phyloP scores from a whole-genome alignment of 2,888 invertebrate species.

The Helleia helle region DNA sequence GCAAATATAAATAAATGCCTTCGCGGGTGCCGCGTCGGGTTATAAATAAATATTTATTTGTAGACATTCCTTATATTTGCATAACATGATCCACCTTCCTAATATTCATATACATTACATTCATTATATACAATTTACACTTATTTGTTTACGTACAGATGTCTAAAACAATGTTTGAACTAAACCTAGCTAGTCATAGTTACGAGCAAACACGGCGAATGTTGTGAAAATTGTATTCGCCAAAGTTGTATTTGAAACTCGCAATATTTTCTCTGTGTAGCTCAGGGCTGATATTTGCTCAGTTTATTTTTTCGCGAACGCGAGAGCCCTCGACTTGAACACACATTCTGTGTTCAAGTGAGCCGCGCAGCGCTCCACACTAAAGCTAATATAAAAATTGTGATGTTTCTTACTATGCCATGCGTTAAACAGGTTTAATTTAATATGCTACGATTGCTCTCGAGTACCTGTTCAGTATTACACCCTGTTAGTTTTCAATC shows the following conservation, averaged over 20 bases:
- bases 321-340: slow-evolving; percentile 51
- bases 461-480: slow-evolving; percentile 9
- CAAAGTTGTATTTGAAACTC: slow-evolving; percentile 37
- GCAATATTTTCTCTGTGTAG: slow-evolving; percentile 44
- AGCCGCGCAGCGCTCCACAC: slow-evolving; percentile 35
- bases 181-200: too few species aligned
- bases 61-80: too few species aligned
- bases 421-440: slow-evolving; percentile 25
- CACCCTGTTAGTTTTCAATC: slow-evolving; percentile 13
- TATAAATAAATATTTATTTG: too few species aligned
- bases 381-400: slow-evolving; percentile 50
- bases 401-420: slow-evolving; percentile 39
- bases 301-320: slow-evolving; percentile 57
- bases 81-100: too few species aligned
- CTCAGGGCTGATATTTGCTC: slow-evolving; percentile 52
- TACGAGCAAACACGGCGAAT: background rate
- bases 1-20: too few species aligned
- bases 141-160: too few species aligned
- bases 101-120: too few species aligned
- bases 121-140: too few species aligned
- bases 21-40: too few species aligned
- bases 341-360: slow-evolving; percentile 51
- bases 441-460: slow-evolving; percentile 14
- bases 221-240: slow-evolving; percentile 25
- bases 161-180: too few species aligned